A percentile compares a stretch with the other conserved stretches of the same genome.
These are phyloP conservation scores for Tapirus terrestris DNA, from an alignment of 2,113 vertebrate genomes.

Conservation along the genomic window DNA sequence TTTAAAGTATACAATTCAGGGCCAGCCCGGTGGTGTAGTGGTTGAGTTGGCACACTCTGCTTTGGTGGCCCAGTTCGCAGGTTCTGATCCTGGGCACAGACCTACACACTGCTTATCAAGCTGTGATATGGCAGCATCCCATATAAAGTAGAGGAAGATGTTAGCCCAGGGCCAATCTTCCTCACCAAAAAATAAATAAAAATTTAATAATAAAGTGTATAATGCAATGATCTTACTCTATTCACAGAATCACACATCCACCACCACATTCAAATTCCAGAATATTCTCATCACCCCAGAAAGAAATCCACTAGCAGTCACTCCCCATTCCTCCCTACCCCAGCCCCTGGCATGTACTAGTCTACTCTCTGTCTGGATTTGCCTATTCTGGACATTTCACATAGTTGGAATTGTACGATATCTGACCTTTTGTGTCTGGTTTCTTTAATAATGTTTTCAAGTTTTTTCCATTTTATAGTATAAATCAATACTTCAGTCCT, in stretches of 20 bases:
- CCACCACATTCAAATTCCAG: neutral
- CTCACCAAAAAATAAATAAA: no score
- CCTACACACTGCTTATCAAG: no score
- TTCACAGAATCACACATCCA: no score
- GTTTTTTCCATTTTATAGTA: neutral
- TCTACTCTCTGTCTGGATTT: neutral
- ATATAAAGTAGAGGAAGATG: no score
- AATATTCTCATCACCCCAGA: neutral
- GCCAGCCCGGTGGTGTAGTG: no score
- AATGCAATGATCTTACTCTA: neutral
- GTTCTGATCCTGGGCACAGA: no score
- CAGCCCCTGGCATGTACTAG: neutral
- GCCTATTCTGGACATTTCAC: neutral
- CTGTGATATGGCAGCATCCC: no score
- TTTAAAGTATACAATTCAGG: no score
- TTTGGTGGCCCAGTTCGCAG: no score
- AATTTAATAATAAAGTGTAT: no score
- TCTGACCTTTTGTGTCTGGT: neutral
- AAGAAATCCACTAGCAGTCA: neutral
- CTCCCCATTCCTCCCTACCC: neutral
- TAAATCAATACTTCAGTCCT: neutral
- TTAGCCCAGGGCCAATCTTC: no score
- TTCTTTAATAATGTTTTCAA: neutral
- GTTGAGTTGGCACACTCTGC: no score
- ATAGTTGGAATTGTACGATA: neutral